Percentiles rank a stretch among this genome's conserved stretches.
phyloP scores from a whole-genome alignment of 2,888 invertebrate species.

The Atrina japonica region DNA sequence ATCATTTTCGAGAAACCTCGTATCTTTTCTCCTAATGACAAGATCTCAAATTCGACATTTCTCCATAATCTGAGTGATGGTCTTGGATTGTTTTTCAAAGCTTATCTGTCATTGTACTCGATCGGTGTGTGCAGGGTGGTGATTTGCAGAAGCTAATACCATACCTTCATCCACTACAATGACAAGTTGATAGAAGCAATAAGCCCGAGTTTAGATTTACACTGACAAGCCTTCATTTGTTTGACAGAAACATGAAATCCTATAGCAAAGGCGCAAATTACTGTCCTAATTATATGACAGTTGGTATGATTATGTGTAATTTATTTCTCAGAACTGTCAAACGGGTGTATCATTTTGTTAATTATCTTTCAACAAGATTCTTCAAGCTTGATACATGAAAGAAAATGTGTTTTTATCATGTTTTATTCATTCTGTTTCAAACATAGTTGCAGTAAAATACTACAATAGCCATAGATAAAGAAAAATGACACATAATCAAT shows the following conservation, averaged over 20 bases:
- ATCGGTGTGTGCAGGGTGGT: not conserved
- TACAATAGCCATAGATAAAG: too few relatives aligned
- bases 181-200: constrained; percentile 37
- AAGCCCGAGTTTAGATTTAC: constrained; percentile 32
- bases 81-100: too few relatives aligned
- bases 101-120: too few relatives aligned
- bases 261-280: constrained; percentile 43
- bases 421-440: too few relatives aligned
- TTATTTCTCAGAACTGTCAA: constrained; percentile 41
- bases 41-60: too few relatives aligned
- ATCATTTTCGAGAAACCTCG: too few relatives aligned
- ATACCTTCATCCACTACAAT: constrained; percentile 3
- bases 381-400: too few relatives aligned
- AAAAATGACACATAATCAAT: too few relatives aligned
- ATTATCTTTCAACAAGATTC: constrained; percentile 34
- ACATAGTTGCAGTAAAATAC: too few relatives aligned
- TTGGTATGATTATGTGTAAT: constrained; percentile 25
- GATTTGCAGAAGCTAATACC: constrained; percentile 11
- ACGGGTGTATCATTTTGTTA: constrained; percentile 42
- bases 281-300: constrained; percentile 39
- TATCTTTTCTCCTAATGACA: too few relatives aligned
- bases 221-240: constrained; percentile 28
- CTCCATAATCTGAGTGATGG: too few relatives aligned
- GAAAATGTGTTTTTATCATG: too few relatives aligned
- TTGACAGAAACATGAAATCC: constrained; percentile 42